Percentiles rank a stretch among this genome's conserved stretches.
phyloP scores from a whole-genome alignment of 2,797 vertebrate genomes.

The Amblyraja radiata region DNA sequence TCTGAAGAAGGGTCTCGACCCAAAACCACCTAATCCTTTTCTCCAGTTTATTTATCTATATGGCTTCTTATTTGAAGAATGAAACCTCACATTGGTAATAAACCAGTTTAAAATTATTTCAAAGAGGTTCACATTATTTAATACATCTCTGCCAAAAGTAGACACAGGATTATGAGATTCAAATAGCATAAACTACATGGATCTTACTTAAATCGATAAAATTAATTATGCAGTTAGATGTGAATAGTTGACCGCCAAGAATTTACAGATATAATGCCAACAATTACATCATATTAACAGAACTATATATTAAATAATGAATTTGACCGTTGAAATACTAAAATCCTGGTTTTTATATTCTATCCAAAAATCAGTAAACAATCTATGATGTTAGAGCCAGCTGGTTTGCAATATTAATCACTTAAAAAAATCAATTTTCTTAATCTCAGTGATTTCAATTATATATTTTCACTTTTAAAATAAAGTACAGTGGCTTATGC shows the following conservation, averaged over 20 bases:
- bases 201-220: not conserved
- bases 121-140: not conserved
- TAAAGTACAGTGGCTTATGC: not conserved
- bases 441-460: not conserved
- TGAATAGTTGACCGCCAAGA: not conserved
- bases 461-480: slow-evolving; percentile 3
- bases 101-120: not conserved
- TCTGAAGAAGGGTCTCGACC: no score
- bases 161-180: slow-evolving; percentile 1
- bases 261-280: slow-evolving; percentile 19
- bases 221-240: not conserved
- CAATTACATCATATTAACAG: slow-evolving; percentile 9
- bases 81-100: not conserved
- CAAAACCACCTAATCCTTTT: no score
- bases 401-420: not conserved
- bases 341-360: not conserved
- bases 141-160: not conserved
- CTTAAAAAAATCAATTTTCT: not conserved
- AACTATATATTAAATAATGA: not conserved
- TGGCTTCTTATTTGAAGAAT: not conserved
- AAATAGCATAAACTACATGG: not conserved
- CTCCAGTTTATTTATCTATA: not conserved
- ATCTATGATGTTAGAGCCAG: not conserved
- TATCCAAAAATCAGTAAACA: slow-evolving; percentile 28
- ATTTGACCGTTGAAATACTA: not conserved